phyloP scores from a whole-genome alignment of 1,140 invertebrate species.

The Bradynema listronoti region DNA sequence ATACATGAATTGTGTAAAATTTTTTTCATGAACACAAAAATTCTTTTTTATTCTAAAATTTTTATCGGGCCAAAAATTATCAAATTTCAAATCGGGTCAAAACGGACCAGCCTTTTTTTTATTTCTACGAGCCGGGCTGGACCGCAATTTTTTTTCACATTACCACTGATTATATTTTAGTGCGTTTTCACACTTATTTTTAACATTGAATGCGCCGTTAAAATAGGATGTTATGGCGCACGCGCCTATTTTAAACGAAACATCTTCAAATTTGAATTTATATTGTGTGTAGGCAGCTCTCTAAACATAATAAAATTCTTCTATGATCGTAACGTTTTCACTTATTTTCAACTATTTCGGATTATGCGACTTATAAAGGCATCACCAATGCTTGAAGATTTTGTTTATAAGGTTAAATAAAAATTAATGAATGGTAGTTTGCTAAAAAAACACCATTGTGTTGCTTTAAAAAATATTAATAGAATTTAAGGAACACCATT shows the following conservation, averaged over 20 bases:
- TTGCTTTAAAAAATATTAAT: too few species aligned
- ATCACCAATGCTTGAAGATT: constrained; percentile 94
- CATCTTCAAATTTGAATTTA: constrained; percentile 93
- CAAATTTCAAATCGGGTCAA: not conserved
- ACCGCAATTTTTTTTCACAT: constrained; percentile 1
- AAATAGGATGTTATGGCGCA: constrained; percentile 93
- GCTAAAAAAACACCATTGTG: not conserved
- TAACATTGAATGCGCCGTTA: constrained; percentile 87
- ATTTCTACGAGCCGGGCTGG: too few species aligned
- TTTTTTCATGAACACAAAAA: not conserved
- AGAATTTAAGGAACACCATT: too few species aligned
- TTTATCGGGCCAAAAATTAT: not conserved
- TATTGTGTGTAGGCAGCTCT: constrained; percentile 84
- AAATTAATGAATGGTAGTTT: constrained; percentile 19
- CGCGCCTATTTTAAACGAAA: constrained; percentile 88
- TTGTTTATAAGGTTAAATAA: constrained; percentile 95
- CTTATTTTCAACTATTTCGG: constrained; percentile 88
- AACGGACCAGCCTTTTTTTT: too few species aligned
- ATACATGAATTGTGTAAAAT: not conserved
- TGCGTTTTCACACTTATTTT: constrained; percentile 70
- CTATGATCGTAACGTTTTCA: constrained; percentile 79
- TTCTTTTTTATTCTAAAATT: not conserved
- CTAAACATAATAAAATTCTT: constrained; percentile 83
- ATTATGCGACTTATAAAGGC: constrained; percentile 94
- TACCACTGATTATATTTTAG: constrained; percentile 19